These are phyloP conservation scores for Formica selysi DNA, from an alignment of 1,140 invertebrate genomes.

Conservation along the genomic window DNA sequence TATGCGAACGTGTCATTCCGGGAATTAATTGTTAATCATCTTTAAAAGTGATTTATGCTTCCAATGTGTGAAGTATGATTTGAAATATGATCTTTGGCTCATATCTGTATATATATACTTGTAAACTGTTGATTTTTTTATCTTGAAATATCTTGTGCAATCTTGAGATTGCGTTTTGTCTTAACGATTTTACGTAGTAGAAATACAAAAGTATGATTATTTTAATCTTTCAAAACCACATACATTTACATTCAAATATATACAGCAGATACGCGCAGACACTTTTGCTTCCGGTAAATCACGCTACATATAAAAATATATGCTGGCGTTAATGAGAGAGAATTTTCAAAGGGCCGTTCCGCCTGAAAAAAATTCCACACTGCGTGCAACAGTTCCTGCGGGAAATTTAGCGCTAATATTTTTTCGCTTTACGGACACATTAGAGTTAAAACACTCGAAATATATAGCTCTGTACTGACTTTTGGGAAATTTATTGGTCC, in stretches of 20 bases:
- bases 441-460: constrained; percentile 63
- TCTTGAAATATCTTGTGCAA: not conserved
- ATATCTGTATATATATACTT: not conserved
- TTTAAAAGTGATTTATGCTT: constrained; percentile 5
- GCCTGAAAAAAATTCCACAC: constrained; percentile 12
- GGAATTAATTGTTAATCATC: constrained; percentile 3
- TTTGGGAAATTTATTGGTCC: constrained; percentile 71
- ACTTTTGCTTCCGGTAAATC: constrained; percentile 17
- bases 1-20: not conserved
- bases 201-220: not conserved
- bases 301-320: constrained; percentile 28
- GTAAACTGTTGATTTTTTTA: not conserved
- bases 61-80: not conserved
- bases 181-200: not conserved
- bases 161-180: not conserved
- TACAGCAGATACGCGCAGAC: not conserved
- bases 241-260: constrained; percentile 6
- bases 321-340: constrained; percentile 42
- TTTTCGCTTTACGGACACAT: constrained; percentile 54
- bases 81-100: constrained; percentile 1
- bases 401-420: constrained; percentile 72
- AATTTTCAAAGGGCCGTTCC: constrained; percentile 41
- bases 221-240: constrained; percentile 11
- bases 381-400: constrained; percentile 38
- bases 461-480: constrained; percentile 65